Evolutionary conservation across 2,797 vertebrate genomes (phyloP).

Genomic region (Numenius phaeopus): DNA sequence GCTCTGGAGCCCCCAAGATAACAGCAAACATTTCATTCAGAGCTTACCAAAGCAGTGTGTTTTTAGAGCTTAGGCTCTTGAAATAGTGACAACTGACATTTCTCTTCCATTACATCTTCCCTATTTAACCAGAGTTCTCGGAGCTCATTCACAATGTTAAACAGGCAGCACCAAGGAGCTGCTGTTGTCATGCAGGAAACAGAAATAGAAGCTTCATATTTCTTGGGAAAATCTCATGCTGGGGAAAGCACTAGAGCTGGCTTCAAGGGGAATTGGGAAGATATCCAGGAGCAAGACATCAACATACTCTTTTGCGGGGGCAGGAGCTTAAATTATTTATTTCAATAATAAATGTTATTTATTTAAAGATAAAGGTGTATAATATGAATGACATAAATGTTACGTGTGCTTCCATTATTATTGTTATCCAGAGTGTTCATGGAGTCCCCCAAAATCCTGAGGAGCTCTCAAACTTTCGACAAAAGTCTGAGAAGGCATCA

Average conservation of each 20-base stretch:
- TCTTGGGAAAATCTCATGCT: background rate
- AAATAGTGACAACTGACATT: conserved; percentile 10
- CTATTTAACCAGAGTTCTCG: conserved; percentile 7
- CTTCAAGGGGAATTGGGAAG: background rate
- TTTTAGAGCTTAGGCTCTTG: background rate
- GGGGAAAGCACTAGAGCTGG: background rate
- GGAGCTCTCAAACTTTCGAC: conserved; percentile 77
- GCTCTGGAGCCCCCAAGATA: background rate
- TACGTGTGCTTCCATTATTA: background rate
- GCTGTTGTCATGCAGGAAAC: background rate
- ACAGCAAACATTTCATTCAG: background rate
- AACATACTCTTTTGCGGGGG: background rate
- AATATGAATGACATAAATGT: background rate
- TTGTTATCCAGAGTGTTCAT: conserved; percentile 83
- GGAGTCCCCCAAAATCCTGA: conserved; percentile 82
- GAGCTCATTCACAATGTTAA: background rate
- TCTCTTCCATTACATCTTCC: conserved; percentile 10
- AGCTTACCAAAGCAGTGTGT: background rate
- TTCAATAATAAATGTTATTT: background rate
- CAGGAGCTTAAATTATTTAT: background rate
- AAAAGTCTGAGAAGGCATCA: conserved; percentile 71
- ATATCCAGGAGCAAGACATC: background rate
- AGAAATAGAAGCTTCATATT: background rate
- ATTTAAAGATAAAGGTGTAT: background rate
- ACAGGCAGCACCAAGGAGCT: background rate